Conservation (phyloP, 2,113 vertebrate species). For the Paramisgurnus dabryanus region DNA sequence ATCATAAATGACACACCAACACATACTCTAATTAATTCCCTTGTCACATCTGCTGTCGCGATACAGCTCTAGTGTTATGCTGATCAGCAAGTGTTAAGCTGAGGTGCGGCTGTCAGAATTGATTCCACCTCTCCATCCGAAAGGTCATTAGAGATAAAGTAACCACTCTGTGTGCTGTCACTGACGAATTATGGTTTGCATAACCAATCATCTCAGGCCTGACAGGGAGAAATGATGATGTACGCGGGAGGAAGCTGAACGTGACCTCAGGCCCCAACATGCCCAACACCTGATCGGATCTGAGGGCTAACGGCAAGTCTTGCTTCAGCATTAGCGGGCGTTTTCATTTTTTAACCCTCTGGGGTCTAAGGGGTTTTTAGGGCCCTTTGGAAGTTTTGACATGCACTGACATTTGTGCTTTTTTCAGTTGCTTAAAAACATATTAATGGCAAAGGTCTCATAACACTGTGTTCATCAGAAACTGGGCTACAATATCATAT, state of each 20-base stretch:
- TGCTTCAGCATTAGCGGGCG: background rate
- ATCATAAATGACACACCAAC: conserved; percentile 5
- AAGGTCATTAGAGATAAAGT: conserved; percentile 72
- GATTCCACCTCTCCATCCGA: conserved; percentile 65
- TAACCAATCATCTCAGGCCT: conserved; percentile 69
- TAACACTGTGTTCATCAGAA: too few species aligned
- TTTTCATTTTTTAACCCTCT: conserved; percentile 13
- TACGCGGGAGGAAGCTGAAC: background rate
- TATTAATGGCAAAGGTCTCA: too few species aligned
- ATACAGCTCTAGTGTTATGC: conserved; percentile 50
- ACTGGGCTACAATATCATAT: too few species aligned
- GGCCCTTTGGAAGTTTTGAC: too few species aligned
- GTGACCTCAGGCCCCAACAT: conserved; percentile 25
- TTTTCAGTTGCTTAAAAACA: too few species aligned
- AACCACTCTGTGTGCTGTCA: conserved; percentile 68
- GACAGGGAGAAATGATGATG: conserved; percentile 57
- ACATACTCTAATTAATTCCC: conserved; percentile 46
- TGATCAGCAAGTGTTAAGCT: conserved; percentile 49
- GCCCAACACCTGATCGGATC: background rate
- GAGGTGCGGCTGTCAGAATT: conserved; percentile 74
- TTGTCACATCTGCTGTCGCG: conserved; percentile 54
- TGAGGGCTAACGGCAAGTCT: background rate
- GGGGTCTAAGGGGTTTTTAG: too few species aligned
- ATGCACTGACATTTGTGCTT: too few species aligned
- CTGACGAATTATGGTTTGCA: conserved; percentile 72